These are phyloP conservation scores for Bucorvus abyssinicus DNA, from an alignment of 2,797 vertebrate species.

Conservation along the genomic window DNA sequence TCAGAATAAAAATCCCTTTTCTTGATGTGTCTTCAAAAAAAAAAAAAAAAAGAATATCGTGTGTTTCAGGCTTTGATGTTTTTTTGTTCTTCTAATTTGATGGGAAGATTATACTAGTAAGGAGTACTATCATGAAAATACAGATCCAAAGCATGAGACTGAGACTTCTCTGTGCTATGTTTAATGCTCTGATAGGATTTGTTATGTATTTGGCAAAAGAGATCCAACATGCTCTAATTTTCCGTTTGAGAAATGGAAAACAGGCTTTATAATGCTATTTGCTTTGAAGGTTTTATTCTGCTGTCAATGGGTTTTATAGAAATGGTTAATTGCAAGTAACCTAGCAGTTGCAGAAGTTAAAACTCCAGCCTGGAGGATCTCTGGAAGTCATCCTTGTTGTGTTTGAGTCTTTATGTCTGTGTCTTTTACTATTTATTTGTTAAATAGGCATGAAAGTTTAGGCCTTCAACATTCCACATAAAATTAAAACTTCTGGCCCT, in stretches of 20 bases:
- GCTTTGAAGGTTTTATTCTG: not conserved
- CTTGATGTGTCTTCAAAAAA: not conserved
- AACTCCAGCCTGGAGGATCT: not conserved
- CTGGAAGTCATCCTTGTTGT: not conserved
- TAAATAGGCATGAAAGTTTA: not conserved
- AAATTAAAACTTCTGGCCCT: not conserved
- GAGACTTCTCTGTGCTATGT: not conserved
- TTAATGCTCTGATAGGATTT: not conserved
- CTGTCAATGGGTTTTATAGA: not conserved
- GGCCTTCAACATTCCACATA: not conserved
- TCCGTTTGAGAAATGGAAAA: not conserved
- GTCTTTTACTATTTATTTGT: not conserved
- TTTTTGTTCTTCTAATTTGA: not conserved
- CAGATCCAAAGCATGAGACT: not conserved
- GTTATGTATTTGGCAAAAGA: not conserved
- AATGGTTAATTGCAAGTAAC: not conserved
- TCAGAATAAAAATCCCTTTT: not conserved
- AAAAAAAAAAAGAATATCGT: not conserved
- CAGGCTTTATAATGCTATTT: not conserved
- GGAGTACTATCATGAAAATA: not conserved
- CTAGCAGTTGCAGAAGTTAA: not conserved
- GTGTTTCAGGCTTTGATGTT: not conserved
- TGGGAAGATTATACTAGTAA: not conserved
- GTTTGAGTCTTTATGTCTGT: not conserved
- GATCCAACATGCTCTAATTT: not conserved